These are phyloP conservation scores for Galbula dea DNA, from an alignment of 2,113 vertebrate genomes.

Conservation along the genomic window DNA sequence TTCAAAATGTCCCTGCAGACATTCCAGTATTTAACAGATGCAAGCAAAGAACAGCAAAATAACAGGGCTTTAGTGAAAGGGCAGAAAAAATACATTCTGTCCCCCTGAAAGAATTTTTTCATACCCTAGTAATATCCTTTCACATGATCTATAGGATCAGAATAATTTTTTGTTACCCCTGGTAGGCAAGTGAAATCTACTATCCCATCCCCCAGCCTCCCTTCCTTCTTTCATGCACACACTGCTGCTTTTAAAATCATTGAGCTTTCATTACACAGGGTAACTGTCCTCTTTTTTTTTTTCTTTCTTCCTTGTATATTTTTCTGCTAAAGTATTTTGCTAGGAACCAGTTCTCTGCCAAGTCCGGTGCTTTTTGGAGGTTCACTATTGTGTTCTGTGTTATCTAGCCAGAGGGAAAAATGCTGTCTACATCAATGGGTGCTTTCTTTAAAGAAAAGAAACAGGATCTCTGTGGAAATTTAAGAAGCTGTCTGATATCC, in stretches of 20 bases:
- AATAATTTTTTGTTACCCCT: constrained; percentile 38
- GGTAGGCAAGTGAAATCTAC: background rate
- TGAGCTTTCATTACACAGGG: background rate
- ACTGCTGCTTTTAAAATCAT: constrained; percentile 50
- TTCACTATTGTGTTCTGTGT: background rate
- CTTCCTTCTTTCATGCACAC: background rate
- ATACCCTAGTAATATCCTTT: constrained; percentile 28
- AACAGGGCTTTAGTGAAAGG: constrained; percentile 47
- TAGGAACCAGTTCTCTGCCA: background rate
- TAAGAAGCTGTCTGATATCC: background rate
- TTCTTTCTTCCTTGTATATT: background rate
- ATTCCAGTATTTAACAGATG: constrained; percentile 71
- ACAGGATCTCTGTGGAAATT: background rate
- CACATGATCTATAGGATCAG: background rate
- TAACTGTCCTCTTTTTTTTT: background rate
- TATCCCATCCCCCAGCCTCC: background rate
- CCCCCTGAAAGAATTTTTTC: constrained; percentile 15
- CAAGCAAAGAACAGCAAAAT: constrained; percentile 53
- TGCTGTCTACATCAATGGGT: background rate
- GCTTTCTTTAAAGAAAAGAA: background rate
- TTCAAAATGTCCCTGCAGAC: constrained; percentile 70
- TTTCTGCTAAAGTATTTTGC: background rate
- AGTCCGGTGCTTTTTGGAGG: background rate
- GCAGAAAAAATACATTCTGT: background rate
- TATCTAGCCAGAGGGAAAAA: background rate